Evolutionary conservation across 2,113 vertebrate species (phyloP), one percentile per base, ranked within the genome.

Genomic region (Phrynocephalus versicolor): DNA sequence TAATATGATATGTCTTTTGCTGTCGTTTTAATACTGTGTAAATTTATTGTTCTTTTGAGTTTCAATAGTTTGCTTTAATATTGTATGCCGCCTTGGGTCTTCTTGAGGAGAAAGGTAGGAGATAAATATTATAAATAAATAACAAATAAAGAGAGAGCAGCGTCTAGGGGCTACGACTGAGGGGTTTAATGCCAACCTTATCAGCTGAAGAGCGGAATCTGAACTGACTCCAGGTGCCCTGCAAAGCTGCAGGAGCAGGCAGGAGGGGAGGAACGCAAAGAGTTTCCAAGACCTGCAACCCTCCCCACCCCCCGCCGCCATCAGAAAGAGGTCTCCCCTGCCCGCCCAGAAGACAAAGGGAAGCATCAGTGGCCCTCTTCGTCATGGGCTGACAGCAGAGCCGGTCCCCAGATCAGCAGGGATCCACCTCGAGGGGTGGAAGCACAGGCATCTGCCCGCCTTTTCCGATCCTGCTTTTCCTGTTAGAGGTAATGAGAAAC

Each of bases 401-500:
- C 33, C 0, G 3, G 16, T 65, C 41, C 51, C 25, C 14, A 37
- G 30, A 45, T 57, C 70, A 4, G 18, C 0, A 7, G 21, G 45
- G 4, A 2, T 71, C n/a, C 27, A 84, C 90, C 86, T 87, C 0
- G 2, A 79, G 74, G 62, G 86, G 67, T 58, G 35, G 67, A 88
- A 81, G 0, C 33, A 2, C 69, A 0, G 4, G 0, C 23, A 65
- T 62, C 89, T 67, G 83, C 90, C 89, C 86, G 69, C 84, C 0
- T 83, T 91, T 83, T 57, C 37, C n/a, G n/a, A 0, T 75, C 90
- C 70, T 88, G 2, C 91, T 93, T 91, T 85, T 87, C 86, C 86
- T 83, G 82, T 84, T 87, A 94, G 94, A 75, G 92, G 87, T 90
- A 91, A 91, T 88, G 89, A 84, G 90, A 93, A 94, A 80, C 90